These are phyloP conservation scores for Lasioglossum albipes DNA, from an alignment of 1,140 invertebrate genomes.

Conservation along the genomic window DNA sequence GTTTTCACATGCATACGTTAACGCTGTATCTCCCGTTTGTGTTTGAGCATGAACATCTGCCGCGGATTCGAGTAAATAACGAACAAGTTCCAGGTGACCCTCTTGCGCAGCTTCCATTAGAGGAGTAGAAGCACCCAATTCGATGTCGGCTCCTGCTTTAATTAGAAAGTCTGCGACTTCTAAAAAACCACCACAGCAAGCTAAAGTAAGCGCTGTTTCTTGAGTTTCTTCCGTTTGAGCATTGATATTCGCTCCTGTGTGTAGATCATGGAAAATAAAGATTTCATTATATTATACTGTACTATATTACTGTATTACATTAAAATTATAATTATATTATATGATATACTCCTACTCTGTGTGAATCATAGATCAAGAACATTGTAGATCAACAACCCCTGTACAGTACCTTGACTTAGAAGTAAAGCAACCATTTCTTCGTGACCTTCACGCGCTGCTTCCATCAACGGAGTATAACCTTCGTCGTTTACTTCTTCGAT, in stretches of 20 bases:
- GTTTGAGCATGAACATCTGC: slow-evolving; percentile 97
- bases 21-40: slow-evolving; percentile 96
- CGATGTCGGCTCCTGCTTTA: slow-evolving; percentile 96
- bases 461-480: slow-evolving; percentile 99
- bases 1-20: slow-evolving; percentile 98
- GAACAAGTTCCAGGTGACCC: slow-evolving; percentile 96
- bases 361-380: no score
- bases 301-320: no score
- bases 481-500: slow-evolving; percentile 99
- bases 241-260: slow-evolving; percentile 95
- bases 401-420: slow-evolving; percentile 88
- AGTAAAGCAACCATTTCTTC: slow-evolving; percentile 98
- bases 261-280: not conserved
- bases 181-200: slow-evolving; percentile 97
- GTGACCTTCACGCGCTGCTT: slow-evolving; percentile 98
- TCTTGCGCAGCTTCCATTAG: slow-evolving; percentile 99
- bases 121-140: slow-evolving; percentile 97
- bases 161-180: slow-evolving; percentile 98
- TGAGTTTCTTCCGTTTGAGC: slow-evolving; percentile 99
- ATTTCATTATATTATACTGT: not conserved
- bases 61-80: slow-evolving; percentile 89
- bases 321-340: no score
- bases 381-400: no score
- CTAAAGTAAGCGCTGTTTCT: slow-evolving; percentile 97
- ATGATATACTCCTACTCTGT: no score